These are phyloP conservation scores for Eupithecia exiguata DNA, from an alignment of 2,888 invertebrate genomes.

Conservation along the genomic window DNA sequence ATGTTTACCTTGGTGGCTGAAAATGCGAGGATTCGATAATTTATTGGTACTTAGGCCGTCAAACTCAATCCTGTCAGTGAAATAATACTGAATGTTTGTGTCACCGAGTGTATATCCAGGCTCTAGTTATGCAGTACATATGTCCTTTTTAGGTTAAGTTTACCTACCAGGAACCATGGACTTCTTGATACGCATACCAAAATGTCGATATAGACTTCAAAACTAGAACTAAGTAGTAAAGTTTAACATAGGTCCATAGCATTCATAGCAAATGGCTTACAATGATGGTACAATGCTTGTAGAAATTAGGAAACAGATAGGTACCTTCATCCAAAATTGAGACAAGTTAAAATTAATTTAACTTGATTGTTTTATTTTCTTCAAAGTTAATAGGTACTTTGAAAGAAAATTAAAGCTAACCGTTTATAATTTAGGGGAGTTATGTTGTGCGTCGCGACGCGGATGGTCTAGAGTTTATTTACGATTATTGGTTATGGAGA, in stretches of 20 bases:
- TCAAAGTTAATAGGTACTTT: not conserved
- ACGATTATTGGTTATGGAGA: slow-evolving; percentile 83
- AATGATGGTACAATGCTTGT: not conserved
- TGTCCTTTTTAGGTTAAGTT: not conserved
- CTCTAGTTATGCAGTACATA: not conserved
- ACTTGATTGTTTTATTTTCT: not conserved
- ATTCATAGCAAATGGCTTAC: too few relatives aligned
- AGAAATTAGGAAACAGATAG: not conserved
- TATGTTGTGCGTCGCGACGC: slow-evolving; percentile 49
- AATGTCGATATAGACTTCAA: not conserved
- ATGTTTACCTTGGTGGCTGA: slow-evolving; percentile 30
- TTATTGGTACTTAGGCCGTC: slow-evolving; percentile 8
- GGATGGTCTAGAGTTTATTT: slow-evolving; percentile 72
- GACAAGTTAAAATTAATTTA: not conserved
- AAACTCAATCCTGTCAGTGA: slow-evolving; percentile 3
- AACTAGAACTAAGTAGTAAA: not conserved
- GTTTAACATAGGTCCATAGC: not conserved
- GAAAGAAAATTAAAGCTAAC: not conserved
- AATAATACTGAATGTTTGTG: slow-evolving; percentile 5
- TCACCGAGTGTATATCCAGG: not conserved
- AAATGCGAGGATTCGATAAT: slow-evolving; percentile 13
- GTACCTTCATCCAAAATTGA: not conserved
- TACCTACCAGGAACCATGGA: not conserved
- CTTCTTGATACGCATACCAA: not conserved
- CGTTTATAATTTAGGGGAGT: slow-evolving; percentile 52